phyloP scores from a whole-genome alignment of 2,797 vertebrate genomes.

The Hyperoplus lanceolatus region DNA sequence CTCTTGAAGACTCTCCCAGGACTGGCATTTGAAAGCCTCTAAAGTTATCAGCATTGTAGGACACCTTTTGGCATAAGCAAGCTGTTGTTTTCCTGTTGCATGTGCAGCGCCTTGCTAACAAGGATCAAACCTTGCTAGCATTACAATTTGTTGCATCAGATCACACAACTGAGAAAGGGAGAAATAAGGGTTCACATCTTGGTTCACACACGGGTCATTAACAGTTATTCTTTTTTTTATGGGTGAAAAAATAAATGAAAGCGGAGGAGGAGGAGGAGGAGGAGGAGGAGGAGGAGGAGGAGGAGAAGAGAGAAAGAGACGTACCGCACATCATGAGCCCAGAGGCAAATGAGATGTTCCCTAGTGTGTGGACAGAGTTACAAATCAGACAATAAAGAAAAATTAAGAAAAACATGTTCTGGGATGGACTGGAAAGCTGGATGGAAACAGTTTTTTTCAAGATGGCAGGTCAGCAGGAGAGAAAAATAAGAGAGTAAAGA shows the following conservation, averaged over 20 bases:
- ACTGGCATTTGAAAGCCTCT: slow-evolving; percentile 31
- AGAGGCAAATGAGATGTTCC: slow-evolving; percentile 44
- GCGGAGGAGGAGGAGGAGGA: slow-evolving; percentile 31
- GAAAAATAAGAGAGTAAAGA: slow-evolving; percentile 18
- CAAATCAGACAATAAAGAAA: slow-evolving; percentile 36
- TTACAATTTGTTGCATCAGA: slow-evolving; percentile 77
- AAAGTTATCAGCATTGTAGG: slow-evolving; percentile 28
- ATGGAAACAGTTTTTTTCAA: slow-evolving; percentile 45
- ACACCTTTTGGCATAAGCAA: slow-evolving; percentile 31
- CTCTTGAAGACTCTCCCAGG: slow-evolving; percentile 17
- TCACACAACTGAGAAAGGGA: slow-evolving; percentile 46
- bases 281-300: slow-evolving; percentile 33
- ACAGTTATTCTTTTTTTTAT: slow-evolving; percentile 42
- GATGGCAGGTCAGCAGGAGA: slow-evolving; percentile 6
- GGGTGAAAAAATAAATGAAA: slow-evolving; percentile 47
- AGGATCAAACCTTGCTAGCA: slow-evolving; percentile 25
- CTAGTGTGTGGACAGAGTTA: slow-evolving; percentile 46
- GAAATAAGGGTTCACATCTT: slow-evolving; percentile 42
- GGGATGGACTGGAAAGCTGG: slow-evolving; percentile 28
- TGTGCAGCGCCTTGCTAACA: slow-evolving; percentile 23
- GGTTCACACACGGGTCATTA: slow-evolving; percentile 58
- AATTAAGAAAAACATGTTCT: slow-evolving; percentile 25
- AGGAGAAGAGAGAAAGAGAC: slow-evolving; percentile 24
- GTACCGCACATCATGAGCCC: slow-evolving; percentile 43
- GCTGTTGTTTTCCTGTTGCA: slow-evolving; percentile 49